Base-by-base conservation (phyloP, 1,140 invertebrate species). In the Drosophila oshimai region DNA sequence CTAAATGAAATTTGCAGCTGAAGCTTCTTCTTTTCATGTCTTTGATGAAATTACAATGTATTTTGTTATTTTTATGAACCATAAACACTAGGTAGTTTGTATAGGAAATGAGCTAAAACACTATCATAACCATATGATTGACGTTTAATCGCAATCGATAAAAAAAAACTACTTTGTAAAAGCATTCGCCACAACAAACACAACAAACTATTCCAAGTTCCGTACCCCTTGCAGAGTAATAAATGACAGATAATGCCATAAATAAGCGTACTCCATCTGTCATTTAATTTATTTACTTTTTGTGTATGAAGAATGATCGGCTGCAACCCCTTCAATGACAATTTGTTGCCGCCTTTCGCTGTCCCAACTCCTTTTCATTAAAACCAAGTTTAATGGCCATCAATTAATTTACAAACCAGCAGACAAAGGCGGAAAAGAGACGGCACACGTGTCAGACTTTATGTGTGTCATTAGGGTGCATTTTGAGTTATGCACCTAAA, bases 381-480 rank as follows among this genome's bases (percentile, higher is more conserved):
- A 71, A 72, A 62, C 57, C 37, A 72, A 73, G 36, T 73, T 55
- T 73, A 72, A 73, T 64, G 68, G 49, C 68, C 57, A 47, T 47
- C 57, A 73, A 72, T 72, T 73, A 73, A 73, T 73, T 73, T 22
- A 9, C 34, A 51, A 51, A 64, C 37, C 10, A 44, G 17, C 31
- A 6, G 22, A 41, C 29, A 50, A 20, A 31, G 13, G 17, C 51
- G 37, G 13, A 9, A 34, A 29, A 37, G 36, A 12, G 15, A 20
- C 6, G n/a, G 22, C 15, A 34, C n/a, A 12, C 36, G 24, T 31
- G 24, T 18, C 17, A 12, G 28, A 37, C 53, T 70, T 67, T 58
- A 70, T 79, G 51, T 72, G 47, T 71, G 74, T 65, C 55, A 69
- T 53, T 60, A 58, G 54, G 60, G 53, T 77, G 45, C 65, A 76